Evolutionary conservation across 1,140 invertebrate species (phyloP).

Genomic region (Yoshiicerus persimilis): DNA sequence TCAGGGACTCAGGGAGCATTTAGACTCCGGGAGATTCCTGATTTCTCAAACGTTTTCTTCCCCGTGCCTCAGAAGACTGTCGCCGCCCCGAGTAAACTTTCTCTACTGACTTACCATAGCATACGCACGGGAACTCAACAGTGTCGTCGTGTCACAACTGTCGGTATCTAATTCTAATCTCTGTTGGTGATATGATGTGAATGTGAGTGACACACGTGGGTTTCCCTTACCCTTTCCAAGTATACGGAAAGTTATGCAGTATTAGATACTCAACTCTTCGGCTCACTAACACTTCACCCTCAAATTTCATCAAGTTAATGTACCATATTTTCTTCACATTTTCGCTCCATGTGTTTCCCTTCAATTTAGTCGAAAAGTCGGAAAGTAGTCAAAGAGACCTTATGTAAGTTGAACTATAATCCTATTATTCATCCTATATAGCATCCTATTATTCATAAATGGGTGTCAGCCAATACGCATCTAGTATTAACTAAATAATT

Average conservation of each 20-base stretch:
- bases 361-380: neutral
- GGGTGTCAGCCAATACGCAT: too few relatives aligned
- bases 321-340: neutral
- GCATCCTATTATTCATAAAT: neutral
- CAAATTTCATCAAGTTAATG: neutral
- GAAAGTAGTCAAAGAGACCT: neutral
- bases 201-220: neutral
- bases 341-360: neutral
- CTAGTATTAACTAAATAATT: too few relatives aligned
- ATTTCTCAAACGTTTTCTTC: neutral
- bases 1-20: too few relatives aligned
- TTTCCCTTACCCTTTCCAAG: neutral
- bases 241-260: neutral
- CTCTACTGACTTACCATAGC: neutral
- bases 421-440: too few relatives aligned
- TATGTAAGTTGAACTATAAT: neutral
- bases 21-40: too few relatives aligned
- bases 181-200: neutral
- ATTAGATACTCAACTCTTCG: neutral
- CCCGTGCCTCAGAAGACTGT: neutral
- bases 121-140: neutral
- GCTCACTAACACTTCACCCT: neutral
- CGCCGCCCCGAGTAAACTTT: neutral
- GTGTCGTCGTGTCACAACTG: neutral
- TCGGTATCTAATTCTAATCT: neutral